Evolutionary conservation across 2,797 vertebrate genomes (phyloP).

Genomic region (Thaleichthys pacificus): DNA sequence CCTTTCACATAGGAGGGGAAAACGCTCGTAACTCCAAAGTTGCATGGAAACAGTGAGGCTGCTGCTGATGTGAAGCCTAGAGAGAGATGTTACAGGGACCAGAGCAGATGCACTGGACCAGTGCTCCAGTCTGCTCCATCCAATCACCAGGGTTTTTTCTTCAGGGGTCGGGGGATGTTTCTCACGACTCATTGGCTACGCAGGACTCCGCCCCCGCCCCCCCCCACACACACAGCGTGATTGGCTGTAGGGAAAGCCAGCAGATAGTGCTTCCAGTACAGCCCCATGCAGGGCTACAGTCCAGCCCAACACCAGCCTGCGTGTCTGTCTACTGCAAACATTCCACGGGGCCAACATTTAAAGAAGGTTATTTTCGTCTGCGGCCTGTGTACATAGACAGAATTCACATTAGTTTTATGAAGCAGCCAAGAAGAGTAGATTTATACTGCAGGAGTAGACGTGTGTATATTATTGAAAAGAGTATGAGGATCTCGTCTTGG

Average conservation of each 20-base stretch:
- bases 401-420: slow-evolving; percentile 12
- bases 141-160: too few species aligned
- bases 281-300: slow-evolving; percentile 9
- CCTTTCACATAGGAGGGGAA: background rate
- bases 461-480: background rate
- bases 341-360: slow-evolving; percentile 50
- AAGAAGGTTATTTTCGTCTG: slow-evolving; percentile 9
- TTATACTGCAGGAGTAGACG: background rate
- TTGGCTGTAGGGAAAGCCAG: slow-evolving; percentile 4
- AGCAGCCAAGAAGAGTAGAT: slow-evolving; percentile 10
- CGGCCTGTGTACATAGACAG: slow-evolving; percentile 6
- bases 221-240: too few species aligned
- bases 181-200: slow-evolving; percentile 27
- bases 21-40: background rate
- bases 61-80: too few species aligned
- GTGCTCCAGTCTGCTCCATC: too few species aligned
- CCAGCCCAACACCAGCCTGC: slow-evolving; percentile 2
- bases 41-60: background rate
- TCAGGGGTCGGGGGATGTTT: slow-evolving; percentile 16
- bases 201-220: slow-evolving; percentile 15
- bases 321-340: slow-evolving; percentile 43
- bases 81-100: too few species aligned
- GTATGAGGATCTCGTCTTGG: background rate
- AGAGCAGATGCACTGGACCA: too few species aligned
- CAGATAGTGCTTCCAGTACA: slow-evolving; percentile 5